Base-by-base conservation (phyloP, 2,797 vertebrate species). In the Otus scops region DNA sequence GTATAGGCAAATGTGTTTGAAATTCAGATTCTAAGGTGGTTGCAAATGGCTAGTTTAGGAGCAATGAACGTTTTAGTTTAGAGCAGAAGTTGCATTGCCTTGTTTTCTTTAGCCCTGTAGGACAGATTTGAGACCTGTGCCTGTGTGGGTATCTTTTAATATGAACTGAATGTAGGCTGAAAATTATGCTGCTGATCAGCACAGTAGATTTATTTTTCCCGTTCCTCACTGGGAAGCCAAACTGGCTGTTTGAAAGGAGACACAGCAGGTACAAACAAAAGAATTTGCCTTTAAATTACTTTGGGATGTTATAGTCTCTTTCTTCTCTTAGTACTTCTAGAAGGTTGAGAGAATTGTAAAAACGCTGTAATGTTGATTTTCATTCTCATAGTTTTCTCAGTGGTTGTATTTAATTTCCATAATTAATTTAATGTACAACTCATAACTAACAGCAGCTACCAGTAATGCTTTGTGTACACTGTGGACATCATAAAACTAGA, bases 101-200 rank as follows among this genome's bases (percentile, higher is more conserved):
- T 96, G 86, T 95, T 96, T 97, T 95, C 84, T 79, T 95, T 86
- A 54, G 28, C 51, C 59, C 7, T 38, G 23, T 54, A 88, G 71
- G 89, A 89, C 76, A 88, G 83, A 74, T 65, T 83, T 73, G 82
- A 94, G 81, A 51, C 71, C 84, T 67, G 26, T 95, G 88, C 63
- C 73, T 87, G 30, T 56, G 85, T 74, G 89, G 54, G 34, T 95
- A 64, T 92, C 85, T 96, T 91, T 91, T 61, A 76, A 57, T 96
- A 85, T 48, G 67, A 97, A 93, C 83, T 95, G 97, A 91, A 95
- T 95, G 92, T 96, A 86, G 91, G 63, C 45, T 64, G 95, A 95
- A 95, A 97, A 95, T 93, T 88, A n/a, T 76, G 67, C 70, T 71
- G 45, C 17, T 53, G 77, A 84, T 91, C 78, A 96, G 90, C 78